Conservation (phyloP, 1,140 invertebrate species). For the Bombus confusus region DNA sequence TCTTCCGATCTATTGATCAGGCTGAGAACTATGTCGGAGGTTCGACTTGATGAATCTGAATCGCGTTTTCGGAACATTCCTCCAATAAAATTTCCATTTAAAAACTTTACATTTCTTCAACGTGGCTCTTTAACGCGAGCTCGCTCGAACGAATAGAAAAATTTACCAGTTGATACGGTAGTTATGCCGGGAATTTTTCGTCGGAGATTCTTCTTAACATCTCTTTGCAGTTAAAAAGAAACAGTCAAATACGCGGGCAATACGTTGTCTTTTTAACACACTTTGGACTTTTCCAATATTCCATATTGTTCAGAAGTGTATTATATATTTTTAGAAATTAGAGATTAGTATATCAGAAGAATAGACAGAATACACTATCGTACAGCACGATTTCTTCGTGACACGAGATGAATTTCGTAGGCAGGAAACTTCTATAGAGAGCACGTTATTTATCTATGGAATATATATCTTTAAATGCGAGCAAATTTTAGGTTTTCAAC, state of each 20-base stretch:
- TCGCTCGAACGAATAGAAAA: neutral
- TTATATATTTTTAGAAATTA: neutral
- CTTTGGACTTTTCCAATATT: neutral
- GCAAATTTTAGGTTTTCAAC: neutral
- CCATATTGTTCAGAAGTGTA: neutral
- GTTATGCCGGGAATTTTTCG: neutral
- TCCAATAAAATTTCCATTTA: conserved; percentile 3
- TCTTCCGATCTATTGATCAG: neutral
- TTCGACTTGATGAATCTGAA: neutral
- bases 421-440: neutral
- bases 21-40: neutral
- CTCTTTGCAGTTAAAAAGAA: neutral
- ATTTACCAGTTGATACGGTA: neutral
- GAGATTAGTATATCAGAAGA: no score
- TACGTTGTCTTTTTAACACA: neutral
- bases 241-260: neutral
- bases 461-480: neutral
- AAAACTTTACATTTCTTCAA: neutral
- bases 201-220: no score
- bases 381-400: no score
- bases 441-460: neutral
- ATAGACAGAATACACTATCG: neutral
- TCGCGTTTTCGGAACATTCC: neutral
- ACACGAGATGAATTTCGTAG: neutral
- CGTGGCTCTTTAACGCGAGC: neutral